These are phyloP conservation scores for Leuciscus waleckii DNA, from an alignment of 2,797 vertebrate species.

Conservation along the genomic window DNA sequence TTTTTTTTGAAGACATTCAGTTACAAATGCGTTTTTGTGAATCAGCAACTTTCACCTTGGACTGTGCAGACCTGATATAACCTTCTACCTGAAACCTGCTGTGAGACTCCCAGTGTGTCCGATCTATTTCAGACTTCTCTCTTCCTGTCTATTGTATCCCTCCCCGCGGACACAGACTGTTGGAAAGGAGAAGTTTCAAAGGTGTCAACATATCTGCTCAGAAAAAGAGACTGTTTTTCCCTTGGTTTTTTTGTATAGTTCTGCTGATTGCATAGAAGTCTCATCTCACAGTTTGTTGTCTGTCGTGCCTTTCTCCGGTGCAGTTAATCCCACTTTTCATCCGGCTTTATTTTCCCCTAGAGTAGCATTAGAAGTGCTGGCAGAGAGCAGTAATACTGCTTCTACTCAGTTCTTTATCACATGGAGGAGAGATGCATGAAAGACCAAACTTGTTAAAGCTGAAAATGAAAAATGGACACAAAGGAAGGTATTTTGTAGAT, in stretches of 20 bases:
- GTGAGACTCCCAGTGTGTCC: slow-evolving; percentile 10
- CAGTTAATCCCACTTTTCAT: slow-evolving; percentile 22
- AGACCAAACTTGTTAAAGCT: slow-evolving; percentile 2
- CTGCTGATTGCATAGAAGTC: slow-evolving; percentile 12
- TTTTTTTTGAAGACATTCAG: not conserved
- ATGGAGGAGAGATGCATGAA: not conserved
- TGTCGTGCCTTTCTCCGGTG: not conserved
- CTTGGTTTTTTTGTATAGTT: slow-evolving; percentile 12
- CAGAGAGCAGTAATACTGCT: slow-evolving; percentile 6
- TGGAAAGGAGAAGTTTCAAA: slow-evolving; percentile 22
- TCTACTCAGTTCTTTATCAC: slow-evolving; percentile 20
- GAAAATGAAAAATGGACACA: not conserved
- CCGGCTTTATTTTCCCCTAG: slow-evolving; percentile 25
- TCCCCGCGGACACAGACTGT: slow-evolving; percentile 1
- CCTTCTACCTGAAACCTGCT: slow-evolving; percentile 29
- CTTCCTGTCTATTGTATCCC: slow-evolving; percentile 21
- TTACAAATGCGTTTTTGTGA: not conserved
- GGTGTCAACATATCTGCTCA: slow-evolving; percentile 19
- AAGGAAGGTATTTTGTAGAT: not conserved
- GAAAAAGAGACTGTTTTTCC: slow-evolving; percentile 4
- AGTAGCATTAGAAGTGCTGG: slow-evolving; percentile 6
- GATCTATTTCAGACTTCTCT: slow-evolving; percentile 27
- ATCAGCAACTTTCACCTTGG: not conserved
- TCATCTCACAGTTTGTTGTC: slow-evolving; percentile 3
- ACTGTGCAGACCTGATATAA: slow-evolving; percentile 13